phyloP scores from a whole-genome alignment of 2,888 invertebrate genomes.

The Phortica magna region DNA sequence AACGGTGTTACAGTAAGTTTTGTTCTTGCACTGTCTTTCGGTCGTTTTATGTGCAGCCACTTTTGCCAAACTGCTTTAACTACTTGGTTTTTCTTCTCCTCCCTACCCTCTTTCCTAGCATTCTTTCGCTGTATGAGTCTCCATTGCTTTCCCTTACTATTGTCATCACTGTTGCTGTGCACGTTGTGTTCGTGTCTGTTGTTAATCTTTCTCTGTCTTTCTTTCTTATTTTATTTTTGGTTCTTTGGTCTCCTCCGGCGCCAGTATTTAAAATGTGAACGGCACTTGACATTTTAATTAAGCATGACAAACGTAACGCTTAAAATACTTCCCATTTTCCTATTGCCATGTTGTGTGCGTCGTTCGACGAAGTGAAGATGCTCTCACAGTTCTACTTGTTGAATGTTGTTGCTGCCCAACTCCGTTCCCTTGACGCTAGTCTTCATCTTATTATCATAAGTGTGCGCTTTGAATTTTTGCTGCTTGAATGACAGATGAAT shows the following conservation, averaged over 20 bases:
- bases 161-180: conserved; percentile 27
- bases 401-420: too few relatives aligned
- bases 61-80: conserved; percentile 29
- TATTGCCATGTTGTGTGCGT: conserved; percentile 34
- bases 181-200: conserved; percentile 40
- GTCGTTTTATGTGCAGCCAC: not conserved
- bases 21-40: too few relatives aligned
- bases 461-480: not conserved
- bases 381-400: too few relatives aligned
- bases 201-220: conserved; percentile 22
- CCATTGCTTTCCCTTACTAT: not conserved
- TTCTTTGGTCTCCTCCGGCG: conserved; percentile 34
- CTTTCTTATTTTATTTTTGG: conserved; percentile 30
- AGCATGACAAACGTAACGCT: conserved; percentile 51
- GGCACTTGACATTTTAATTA: conserved; percentile 73
- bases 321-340: not conserved
- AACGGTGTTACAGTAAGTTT: too few relatives aligned
- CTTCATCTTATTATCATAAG: too few relatives aligned
- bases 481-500: conserved; percentile 17
- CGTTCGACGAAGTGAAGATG: too few relatives aligned
- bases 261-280: conserved; percentile 69
- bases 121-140: not conserved
- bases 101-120: not conserved
- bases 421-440: too few relatives aligned
- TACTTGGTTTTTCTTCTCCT: not conserved